Base-by-base conservation (phyloP, 2,888 invertebrate genomes). In the Scaptomyza reducta region DNA sequence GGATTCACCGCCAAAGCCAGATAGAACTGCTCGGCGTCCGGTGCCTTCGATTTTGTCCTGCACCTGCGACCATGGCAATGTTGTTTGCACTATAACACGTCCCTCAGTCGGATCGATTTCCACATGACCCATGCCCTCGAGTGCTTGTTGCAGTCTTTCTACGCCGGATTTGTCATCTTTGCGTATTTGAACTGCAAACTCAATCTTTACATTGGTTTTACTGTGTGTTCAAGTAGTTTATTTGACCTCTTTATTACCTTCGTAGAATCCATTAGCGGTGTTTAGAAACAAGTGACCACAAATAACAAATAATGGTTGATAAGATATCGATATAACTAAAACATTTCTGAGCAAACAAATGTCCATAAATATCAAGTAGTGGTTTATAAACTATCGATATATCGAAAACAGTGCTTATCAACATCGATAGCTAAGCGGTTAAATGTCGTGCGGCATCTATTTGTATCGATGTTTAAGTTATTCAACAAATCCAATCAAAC, bases 1-100 rank as follows among this genome's bases (percentile, higher is more conserved):
- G 1, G 93, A 93, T 79, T 92, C 90, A 92, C 96, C 95, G 69
- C 96, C 97, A 90, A 95, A 95, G 6, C 97, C 98, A 85, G 95
- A 95, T 0, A 97, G 91, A 0, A 97, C 95, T 1, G 96, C 96
- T 74, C 94, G 93, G 63, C 93, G 94, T 0, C 97, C 97, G 0
- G 96, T 95, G 25, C 82, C 78, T 75, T 93, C 93, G 25, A 93
- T 93, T 77, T 89, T 90, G 38, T 93, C 92, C 69, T 93, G 92
- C 38, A 93, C 83, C 45, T 91, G 70, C 0, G 91, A 91, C 91
- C 92, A 92, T 6, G 92, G 92, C 3, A 72, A 64, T 16, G 79
- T 79, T 9, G 92, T 90, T 16, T 91, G 75, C 6, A 92, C 77
- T 16, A 91, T 83, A 2, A 92, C 90, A 5, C 91, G 77, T 4